These are phyloP conservation scores for Asbolus verrucosus DNA, from an alignment of 1,140 invertebrate genomes.

Conservation along the genomic window DNA sequence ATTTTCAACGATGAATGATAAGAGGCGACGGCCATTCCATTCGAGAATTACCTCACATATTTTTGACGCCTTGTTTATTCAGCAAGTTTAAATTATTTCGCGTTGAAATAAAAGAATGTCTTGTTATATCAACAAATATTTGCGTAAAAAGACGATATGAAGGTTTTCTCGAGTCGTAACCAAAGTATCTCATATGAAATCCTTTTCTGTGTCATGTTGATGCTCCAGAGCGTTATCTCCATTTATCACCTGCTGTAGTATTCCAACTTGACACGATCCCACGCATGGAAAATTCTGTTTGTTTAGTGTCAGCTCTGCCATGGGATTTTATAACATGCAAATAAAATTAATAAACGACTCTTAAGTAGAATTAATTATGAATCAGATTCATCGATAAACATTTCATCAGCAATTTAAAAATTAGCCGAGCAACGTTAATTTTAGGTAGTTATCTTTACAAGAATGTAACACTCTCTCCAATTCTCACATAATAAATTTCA, in stretches of 20 bases:
- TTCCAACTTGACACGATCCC: conserved; percentile 34
- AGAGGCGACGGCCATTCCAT: too few relatives aligned
- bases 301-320: conserved; percentile 22
- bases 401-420: conserved; percentile 2
- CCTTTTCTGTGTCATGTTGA: conserved; percentile 38
- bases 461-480: too few relatives aligned
- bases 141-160: conserved; percentile 13
- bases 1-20: too few relatives aligned
- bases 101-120: not conserved
- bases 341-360: conserved; percentile 8
- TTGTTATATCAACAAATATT: conserved; percentile 29
- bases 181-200: conserved; percentile 30
- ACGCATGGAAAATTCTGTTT: conserved; percentile 29
- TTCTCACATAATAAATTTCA: too few relatives aligned
- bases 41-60: too few relatives aligned
- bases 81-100: not conserved
- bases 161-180: conserved; percentile 16
- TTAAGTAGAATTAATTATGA: conserved; percentile 16
- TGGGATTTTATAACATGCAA: conserved; percentile 14
- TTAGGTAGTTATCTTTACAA: too few relatives aligned
- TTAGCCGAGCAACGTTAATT: too few relatives aligned
- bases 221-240: conserved; percentile 33
- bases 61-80: not conserved
- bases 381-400: not conserved
- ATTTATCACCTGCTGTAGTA: conserved; percentile 37